Base-by-base conservation (phyloP, 1,140 invertebrate genomes). In the Atta cephalotes region DNA sequence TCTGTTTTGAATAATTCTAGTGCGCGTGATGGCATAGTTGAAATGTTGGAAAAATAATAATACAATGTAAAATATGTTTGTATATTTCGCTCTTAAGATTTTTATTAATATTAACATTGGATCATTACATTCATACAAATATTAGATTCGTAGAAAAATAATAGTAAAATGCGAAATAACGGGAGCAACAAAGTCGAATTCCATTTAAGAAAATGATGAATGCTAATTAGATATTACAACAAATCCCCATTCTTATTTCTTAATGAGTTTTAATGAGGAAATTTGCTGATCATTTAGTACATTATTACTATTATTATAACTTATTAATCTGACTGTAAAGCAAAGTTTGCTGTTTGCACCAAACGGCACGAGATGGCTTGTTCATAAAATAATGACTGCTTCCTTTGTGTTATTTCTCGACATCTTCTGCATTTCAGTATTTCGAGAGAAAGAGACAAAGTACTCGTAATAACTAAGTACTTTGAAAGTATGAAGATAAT, bases 1-100 rank as follows among this genome's bases (percentile, higher is more conserved):
- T 74, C 58, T 68, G 39, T 77, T 89, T 82, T 60, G 60, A 58
- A 72, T 87, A 89, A 90, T 76, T 82, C 51, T 58, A 87, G 70
- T 56, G 74, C 14, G 39, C 28, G 45, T 49, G n/a, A 28, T 25
- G 62, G 39, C 62, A 65, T 49, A 60, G 21, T 71, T 9, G 14
- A 66, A 82, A 78, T 77, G 35, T 87, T 31, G 9, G 12, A 51
- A 45, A 80, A 82, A 60, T 25, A 39, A 68, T 68, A 53, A 56
- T 4, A 70, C 18, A 31, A 14, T 35, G 7, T 68, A 35, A 4
- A 35, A 25, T 35, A 68, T 35, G 14, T 35, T 5, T 3, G 7
- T 18, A n/a, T 49, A 66, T 65, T 18, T 51, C 9, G 3, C n/a
- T 56, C 21, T 39, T 58, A 16, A 70, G 2, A 35, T 78, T 63